phyloP scores from a whole-genome alignment of 2,113 vertebrate genomes.

The Melanostigma gelatinosum region DNA sequence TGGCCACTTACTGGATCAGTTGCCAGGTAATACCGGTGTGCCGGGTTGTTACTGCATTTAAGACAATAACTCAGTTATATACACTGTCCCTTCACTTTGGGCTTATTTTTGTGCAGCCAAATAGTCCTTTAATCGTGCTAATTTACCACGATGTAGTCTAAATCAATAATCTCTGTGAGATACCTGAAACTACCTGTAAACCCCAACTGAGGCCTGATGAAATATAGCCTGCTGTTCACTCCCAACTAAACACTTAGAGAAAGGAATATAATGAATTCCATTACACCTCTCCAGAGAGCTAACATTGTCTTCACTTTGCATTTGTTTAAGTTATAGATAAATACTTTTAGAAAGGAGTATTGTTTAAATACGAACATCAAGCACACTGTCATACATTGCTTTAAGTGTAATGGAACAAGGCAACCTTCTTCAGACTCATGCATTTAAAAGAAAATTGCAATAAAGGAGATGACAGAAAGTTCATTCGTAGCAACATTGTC shows the following conservation, averaged over 20 bases:
- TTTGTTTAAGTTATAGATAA: neutral
- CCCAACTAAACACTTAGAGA: conserved; percentile 23
- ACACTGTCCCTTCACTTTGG: neutral
- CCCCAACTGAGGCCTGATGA: neutral
- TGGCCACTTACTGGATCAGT: conserved; percentile 94
- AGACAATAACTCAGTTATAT: conserved; percentile 29
- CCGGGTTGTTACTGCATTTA: conserved; percentile 93
- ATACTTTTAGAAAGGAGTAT: neutral
- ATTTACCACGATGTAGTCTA: conserved; percentile 8
- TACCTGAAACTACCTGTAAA: conserved; percentile 11
- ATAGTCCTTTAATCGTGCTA: neutral
- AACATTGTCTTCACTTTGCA: conserved; percentile 9
- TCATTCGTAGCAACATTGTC: conserved; percentile 9
- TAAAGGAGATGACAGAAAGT: neutral
- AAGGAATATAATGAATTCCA: conserved; percentile 13
- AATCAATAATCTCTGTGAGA: conserved; percentile 23
- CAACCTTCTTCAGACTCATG: neutral
- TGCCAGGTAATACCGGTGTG: conserved; percentile 96
- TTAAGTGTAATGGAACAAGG: neutral
- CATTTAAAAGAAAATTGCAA: neutral
- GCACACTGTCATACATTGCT: neutral
- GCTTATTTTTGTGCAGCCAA: neutral
- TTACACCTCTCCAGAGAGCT: neutral
- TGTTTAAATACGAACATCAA: neutral
- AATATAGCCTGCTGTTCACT: conserved; percentile 7